phyloP scores from a whole-genome alignment of 2,888 invertebrate genomes.

The Eupithecia inturbata region DNA sequence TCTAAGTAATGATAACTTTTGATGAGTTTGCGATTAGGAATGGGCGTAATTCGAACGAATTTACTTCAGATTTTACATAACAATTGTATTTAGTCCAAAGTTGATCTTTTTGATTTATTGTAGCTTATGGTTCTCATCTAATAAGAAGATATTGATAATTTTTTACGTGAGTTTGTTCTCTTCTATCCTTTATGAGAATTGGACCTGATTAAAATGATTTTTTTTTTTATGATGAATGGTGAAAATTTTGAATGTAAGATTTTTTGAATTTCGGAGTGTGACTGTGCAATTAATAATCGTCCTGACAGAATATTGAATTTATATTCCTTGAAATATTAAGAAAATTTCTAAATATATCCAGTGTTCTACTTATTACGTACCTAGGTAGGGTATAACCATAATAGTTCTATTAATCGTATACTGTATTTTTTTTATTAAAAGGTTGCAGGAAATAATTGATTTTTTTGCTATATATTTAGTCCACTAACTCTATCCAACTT shows the following conservation, averaged over 20 bases:
- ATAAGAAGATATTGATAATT: not conserved
- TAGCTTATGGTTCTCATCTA: not conserved
- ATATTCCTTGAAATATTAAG: not conserved
- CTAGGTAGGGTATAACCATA: not conserved
- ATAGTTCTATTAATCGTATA: not conserved
- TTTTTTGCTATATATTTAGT: not conserved
- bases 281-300: not conserved
- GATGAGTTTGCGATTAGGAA: not conserved
- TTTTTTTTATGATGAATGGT: not conserved
- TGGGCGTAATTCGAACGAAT: not conserved
- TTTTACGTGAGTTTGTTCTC: not conserved
- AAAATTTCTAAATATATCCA: not conserved
- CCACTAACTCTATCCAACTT: not conserved
- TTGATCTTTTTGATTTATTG: not conserved
- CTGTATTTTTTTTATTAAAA: slow-evolving; percentile 13
- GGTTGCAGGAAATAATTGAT: not conserved
- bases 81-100: not conserved
- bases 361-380: slow-evolving; percentile 4
- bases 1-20: not conserved
- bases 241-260: not conserved
- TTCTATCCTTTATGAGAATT: not conserved
- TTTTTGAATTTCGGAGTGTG: not conserved
- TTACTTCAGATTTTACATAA: slow-evolving; percentile 1
- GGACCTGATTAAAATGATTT: not conserved
- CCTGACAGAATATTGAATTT: slow-evolving; percentile 1